Evolutionary conservation across 2,113 vertebrate genomes (phyloP), one percentile per base, ranked within the genome.

Genomic region (Lichenostomus cassidix): DNA sequence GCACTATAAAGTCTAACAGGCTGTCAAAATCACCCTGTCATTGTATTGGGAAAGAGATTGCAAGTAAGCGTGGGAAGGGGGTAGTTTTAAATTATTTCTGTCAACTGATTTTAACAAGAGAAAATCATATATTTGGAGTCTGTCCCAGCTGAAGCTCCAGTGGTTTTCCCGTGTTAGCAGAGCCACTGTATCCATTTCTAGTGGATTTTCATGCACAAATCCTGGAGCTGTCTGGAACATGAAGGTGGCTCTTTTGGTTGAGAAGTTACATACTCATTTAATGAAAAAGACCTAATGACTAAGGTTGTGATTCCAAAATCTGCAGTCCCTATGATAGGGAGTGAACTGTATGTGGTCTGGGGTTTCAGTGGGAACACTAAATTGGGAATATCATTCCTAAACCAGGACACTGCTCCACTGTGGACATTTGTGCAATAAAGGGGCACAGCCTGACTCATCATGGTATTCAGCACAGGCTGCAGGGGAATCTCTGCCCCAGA

Each of bases 31-130:
- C 87, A 60, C 58, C 31, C 10, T 74, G 42, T 63, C 37, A 25
- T 67, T 46, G 0, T 84, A 46, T 8, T 55, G 24, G 28, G n/a
- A 92, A 90, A 65, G n/a, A 65, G 28, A 69, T 15, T 71, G 25
- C 2, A 3, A 76, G 44, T 27, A 78, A 89, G 5, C 0, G 0
- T 71, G 15, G 47, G 53, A 74, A 68, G 5, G 7, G 10, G 7
- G 3, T 62, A 12, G 7, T 76, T 87, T 89, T 41, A 91, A 89
- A 41, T 56, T 7, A 60, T 85, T 78, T 50, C 19, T 83, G 74
- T 75, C 64, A 49, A 75, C 9, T 65, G 49, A 12, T 67, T 75
- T 81, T 75, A 44, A 28, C 29, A 44, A 41, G 80, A 77, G 27
- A 46, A 19, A 67, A 62, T 52, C 8, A 22, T 14, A 12, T 0